phyloP scores from a whole-genome alignment of 2,797 vertebrate genomes.

The Pyrrhura leucotis region DNA sequence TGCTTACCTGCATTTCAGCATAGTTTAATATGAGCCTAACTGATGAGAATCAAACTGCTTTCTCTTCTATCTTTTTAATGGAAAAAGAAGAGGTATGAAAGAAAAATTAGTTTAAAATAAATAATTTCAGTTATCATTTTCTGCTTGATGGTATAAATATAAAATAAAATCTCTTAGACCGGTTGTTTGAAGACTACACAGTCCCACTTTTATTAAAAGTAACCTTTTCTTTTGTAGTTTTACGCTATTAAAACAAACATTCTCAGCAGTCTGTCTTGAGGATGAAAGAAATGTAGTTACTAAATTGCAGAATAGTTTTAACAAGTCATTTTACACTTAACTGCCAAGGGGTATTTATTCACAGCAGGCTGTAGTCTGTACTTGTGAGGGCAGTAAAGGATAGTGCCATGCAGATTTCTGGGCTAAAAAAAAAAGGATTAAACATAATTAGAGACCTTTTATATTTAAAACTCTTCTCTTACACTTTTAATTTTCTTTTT shows the following conservation, averaged over 20 bases:
- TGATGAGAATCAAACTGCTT: neutral
- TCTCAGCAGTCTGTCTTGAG: neutral
- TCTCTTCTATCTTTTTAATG: neutral
- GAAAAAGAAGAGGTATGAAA: neutral
- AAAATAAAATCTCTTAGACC: neutral
- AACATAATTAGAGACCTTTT: neutral
- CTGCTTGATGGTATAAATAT: neutral
- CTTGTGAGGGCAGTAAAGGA: neutral
- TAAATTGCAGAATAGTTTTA: conserved; percentile 12
- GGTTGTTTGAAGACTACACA: neutral
- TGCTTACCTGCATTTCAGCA: neutral
- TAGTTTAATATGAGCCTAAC: neutral
- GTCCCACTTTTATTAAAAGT: neutral
- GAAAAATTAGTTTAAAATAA: neutral
- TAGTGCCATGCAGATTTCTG: neutral
- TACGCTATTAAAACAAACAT: neutral
- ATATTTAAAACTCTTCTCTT: neutral
- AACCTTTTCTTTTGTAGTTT: neutral
- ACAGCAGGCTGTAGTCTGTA: neutral
- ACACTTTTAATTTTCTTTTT: neutral
- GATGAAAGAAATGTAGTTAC: conserved; percentile 32
- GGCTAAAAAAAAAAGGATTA: neutral
- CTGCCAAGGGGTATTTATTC: neutral
- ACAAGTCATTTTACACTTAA: neutral
- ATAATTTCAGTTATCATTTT: neutral